Percentiles rank a stretch among this genome's conserved stretches.
phyloP scores from a whole-genome alignment of 2,888 invertebrate species.

The Amphipyra berbera region DNA sequence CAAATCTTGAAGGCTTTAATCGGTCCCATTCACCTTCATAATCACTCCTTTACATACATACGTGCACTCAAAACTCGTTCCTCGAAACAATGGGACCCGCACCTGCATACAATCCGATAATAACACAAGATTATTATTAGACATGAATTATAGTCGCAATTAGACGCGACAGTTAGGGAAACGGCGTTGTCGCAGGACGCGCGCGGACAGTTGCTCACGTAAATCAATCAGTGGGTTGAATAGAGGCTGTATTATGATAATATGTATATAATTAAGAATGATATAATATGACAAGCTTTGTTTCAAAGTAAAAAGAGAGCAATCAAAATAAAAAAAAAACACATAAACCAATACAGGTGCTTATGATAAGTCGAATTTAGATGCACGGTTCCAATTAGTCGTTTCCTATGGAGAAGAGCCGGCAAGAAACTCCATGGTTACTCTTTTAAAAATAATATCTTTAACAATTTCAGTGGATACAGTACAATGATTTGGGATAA shows the following conservation, averaged over 20 bases:
- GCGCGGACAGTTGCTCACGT: constrained; percentile 61
- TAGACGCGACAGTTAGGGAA: constrained; percentile 82
- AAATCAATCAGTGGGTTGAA: constrained; percentile 71
- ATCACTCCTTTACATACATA: constrained; percentile 11
- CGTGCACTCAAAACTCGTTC: constrained; percentile 41
- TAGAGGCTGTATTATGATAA: constrained; percentile 40
- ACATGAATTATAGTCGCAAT: constrained; percentile 88
- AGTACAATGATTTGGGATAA: too few relatives aligned
- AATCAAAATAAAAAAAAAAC: too few relatives aligned
- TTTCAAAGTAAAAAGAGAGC: too few relatives aligned
- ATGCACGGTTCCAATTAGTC: too few relatives aligned
- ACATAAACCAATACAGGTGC: too few relatives aligned
- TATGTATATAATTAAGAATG: constrained; percentile 27
- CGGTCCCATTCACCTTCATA: neutral
- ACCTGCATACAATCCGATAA: constrained; percentile 75
- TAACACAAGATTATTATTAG: constrained; percentile 87
- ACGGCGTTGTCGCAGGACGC: constrained; percentile 69
- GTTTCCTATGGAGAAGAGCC: too few relatives aligned
- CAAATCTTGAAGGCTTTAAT: constrained; percentile 4
- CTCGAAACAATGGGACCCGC: constrained; percentile 69
- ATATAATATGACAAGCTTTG: neutral
- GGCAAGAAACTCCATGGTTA: too few relatives aligned
- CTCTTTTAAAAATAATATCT: too few relatives aligned
- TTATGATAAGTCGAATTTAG: too few relatives aligned
- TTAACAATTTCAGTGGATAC: too few relatives aligned